phyloP scores from a whole-genome alignment of 1,140 invertebrate genomes.

The Homarus americanus region DNA sequence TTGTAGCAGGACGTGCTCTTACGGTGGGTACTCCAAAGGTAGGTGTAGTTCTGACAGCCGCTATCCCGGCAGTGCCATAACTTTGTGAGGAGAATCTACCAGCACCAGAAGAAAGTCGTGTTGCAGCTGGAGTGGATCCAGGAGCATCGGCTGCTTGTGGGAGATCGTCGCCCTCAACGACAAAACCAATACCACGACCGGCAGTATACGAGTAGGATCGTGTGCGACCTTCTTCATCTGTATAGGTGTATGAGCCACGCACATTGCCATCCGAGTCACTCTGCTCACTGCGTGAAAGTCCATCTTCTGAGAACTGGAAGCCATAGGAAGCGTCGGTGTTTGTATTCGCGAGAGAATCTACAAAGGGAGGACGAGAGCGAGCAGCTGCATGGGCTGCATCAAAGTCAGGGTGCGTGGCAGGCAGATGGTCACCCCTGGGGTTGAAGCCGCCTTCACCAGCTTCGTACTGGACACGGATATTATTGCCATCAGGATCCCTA shows the following conservation, averaged over 20 bases:
- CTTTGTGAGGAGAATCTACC: too few species aligned
- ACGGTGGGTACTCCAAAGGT: neutral
- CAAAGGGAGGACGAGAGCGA: conserved; percentile 46
- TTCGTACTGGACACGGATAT: conserved; percentile 40
- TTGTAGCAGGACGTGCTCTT: neutral
- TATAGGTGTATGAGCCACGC: conserved; percentile 77
- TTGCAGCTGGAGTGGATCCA: conserved; percentile 41
- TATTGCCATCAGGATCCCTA: conserved; percentile 67
- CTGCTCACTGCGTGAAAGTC: conserved; percentile 74
- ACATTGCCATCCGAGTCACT: conserved; percentile 76
- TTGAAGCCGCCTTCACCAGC: conserved; percentile 69
- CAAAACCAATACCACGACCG: conserved; percentile 71
- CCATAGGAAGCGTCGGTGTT: conserved; percentile 74
- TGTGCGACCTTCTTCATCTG: conserved; percentile 75
- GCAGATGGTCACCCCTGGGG: conserved; percentile 52
- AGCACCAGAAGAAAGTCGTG: conserved; percentile 24
- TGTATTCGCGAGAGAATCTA: conserved; percentile 60
- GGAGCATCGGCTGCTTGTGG: conserved; percentile 24
- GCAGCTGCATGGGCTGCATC: conserved; percentile 62
- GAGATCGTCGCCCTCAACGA: conserved; percentile 70
- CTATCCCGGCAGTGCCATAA: neutral
- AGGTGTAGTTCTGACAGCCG: neutral
- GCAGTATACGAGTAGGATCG: conserved; percentile 68
- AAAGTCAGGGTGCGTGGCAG: conserved; percentile 60
- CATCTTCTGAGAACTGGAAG: conserved; percentile 75